phyloP scores from a whole-genome alignment of 37 sponge, comb jelly and placozoan genomes.

The Geodia barretti region DNA sequence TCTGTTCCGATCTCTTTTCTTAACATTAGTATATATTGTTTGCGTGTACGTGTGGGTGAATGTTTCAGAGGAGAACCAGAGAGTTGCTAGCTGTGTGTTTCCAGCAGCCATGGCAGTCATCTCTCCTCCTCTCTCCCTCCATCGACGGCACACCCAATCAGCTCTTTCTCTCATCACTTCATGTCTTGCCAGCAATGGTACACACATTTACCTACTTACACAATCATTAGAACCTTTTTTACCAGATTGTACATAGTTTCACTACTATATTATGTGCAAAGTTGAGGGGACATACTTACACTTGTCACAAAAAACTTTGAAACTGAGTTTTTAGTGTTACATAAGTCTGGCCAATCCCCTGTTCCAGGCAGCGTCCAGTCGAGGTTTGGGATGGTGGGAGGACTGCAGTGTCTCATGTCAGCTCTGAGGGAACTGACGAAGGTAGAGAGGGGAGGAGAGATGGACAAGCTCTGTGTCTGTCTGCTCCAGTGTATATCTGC shows the following conservation, averaged over 20 bases:
- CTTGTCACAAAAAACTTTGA: no score
- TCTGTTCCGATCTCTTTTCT: no score
- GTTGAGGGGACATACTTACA: no score
- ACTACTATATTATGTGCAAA: no score
- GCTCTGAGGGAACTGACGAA: background rate
- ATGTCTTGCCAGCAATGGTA: constrained; percentile 49
- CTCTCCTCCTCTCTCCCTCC: background rate
- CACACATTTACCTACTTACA: no score
- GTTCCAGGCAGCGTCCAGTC: constrained; percentile 23
- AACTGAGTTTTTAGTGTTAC: no score
- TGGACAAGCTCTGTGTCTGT: background rate
- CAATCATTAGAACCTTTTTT: no score
- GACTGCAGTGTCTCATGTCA: constrained; percentile 8
- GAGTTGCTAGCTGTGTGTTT: constrained; percentile 3
- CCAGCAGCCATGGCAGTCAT: constrained; percentile 42
- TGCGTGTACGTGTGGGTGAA: no score
- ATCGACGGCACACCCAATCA: background rate
- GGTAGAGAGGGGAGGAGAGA: background rate
- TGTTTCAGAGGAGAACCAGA: background rate
- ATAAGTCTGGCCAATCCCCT: no score
- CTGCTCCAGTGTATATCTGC: constrained; percentile 17
- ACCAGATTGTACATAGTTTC: no score
- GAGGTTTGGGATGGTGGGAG: constrained; percentile 24
- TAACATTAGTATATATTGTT: no score
- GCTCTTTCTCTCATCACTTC: constrained; percentile 32